Evolutionary conservation across 2,113 vertebrate genomes (phyloP), one percentile per base, ranked within the genome.

Genomic region (Centropus unirufus): DNA sequence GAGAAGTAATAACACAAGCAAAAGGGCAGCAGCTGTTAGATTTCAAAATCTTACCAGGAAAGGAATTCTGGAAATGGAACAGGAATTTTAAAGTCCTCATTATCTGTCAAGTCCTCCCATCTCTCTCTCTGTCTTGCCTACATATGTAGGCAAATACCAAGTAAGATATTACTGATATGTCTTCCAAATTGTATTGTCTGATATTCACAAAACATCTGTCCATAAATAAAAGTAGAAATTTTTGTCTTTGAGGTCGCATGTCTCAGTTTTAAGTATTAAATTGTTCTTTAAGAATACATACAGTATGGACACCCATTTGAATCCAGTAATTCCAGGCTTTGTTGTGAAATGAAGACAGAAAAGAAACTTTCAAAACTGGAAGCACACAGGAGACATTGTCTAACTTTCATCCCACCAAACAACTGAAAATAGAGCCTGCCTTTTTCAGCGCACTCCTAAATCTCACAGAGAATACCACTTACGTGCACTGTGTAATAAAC

Each of bases 31-130:
- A 94, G 94, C 83, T 91, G 81, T 79, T 39, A 77, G 52, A 92
- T 93, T 93, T 93, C 78, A 85, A 94, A 95, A 27, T 84, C 81
- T 91, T 93, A 92, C 83, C 21, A 82, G n/a, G 74, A 72, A 79
- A 93, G 77, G 81, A 95, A 93, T 95, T 93, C 68, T 95, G 66
- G 66, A 94, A 96, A 96, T 87, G 61, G 72, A 84, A 84, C 49
- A 92, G 44, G 75, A 55, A 87, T 89, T 89, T 95, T 76, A 29
- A 95, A 82, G 62, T 76, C 78, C 32, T 11, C 27, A 64, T 95
- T 52, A 79, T 91, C 44, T 84, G 46, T 47, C 14, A 72, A 90
- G 0, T 40, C 5, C 23, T 6, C 7, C 26, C 26, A 57, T 14
- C 11, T 67, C 42, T 86, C 32, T 89, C 39, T 6, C 30, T 76